phyloP scores from a whole-genome alignment of 2,113 vertebrate genomes.

The Pyxicephalus adspersus region DNA sequence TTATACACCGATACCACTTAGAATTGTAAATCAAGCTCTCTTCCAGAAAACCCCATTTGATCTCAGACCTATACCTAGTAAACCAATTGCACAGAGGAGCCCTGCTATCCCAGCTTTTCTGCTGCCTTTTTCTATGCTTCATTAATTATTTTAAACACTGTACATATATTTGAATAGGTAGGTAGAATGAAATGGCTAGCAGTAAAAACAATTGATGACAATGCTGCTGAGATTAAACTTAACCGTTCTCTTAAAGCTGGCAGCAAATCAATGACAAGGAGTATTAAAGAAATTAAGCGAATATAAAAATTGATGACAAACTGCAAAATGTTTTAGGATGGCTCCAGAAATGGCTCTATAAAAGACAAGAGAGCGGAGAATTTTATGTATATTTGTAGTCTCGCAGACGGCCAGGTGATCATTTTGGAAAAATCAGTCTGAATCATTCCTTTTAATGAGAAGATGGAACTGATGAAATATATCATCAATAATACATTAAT shows the following conservation, averaged over 20 bases:
- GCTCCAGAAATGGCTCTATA: slow-evolving; percentile 40
- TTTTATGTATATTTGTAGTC: slow-evolving; percentile 17
- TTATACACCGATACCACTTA: too few relatives aligned
- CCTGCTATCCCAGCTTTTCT: not conserved
- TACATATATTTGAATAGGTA: not conserved
- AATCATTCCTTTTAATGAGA: slow-evolving; percentile 39
- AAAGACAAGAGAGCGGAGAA: slow-evolving; percentile 38
- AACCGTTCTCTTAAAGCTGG: slow-evolving; percentile 44
- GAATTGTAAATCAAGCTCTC: too few relatives aligned
- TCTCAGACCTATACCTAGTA: not conserved
- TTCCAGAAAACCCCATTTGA: too few relatives aligned
- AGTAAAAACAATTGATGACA: slow-evolving; percentile 45
- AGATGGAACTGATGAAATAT: not conserved
- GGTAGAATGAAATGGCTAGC: slow-evolving; percentile 11
- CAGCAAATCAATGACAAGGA: slow-evolving; percentile 53
- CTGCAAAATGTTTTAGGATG: slow-evolving; percentile 37
- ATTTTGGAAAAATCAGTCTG: not conserved
- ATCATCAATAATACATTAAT: slow-evolving; percentile 24
- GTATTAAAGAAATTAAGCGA: slow-evolving; percentile 56
- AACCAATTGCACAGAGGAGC: not conserved
- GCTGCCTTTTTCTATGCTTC: not conserved
- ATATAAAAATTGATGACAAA: slow-evolving; percentile 51
- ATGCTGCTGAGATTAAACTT: slow-evolving; percentile 26
- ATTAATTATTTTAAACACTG: slow-evolving; percentile 29
- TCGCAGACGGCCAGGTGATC: slow-evolving; percentile 1